Evolutionary conservation across 2,797 vertebrate species (phyloP).

Genomic region (Gymnodraco acuticeps): DNA sequence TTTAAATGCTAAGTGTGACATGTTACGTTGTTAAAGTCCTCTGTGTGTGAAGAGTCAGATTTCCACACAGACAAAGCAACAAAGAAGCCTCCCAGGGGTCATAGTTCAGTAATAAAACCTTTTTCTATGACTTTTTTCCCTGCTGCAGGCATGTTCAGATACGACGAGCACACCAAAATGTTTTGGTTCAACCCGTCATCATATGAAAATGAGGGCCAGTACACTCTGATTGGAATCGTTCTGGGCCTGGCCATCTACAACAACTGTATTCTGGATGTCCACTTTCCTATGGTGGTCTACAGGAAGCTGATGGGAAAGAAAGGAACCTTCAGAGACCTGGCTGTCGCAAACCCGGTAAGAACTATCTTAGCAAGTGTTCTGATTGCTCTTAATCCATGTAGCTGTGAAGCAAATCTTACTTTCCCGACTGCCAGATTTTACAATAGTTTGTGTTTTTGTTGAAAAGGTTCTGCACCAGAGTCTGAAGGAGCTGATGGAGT

Average conservation of each 20-base stretch:
- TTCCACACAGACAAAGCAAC: too few relatives aligned
- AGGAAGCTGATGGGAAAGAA: constrained; percentile 99
- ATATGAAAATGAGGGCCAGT: constrained; percentile 98
- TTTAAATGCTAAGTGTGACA: too few relatives aligned
- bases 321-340: constrained; percentile 96
- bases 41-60: too few relatives aligned
- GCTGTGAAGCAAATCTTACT: too few relatives aligned
- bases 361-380: neutral
- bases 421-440: too few relatives aligned
- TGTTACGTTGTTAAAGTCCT: too few relatives aligned
- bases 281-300: constrained; percentile 99
- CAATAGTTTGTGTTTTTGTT: constrained; percentile 4
- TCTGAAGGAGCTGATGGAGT: constrained; percentile 94
- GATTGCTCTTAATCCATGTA: neutral
- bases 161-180: constrained; percentile 95
- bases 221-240: constrained; percentile 98
- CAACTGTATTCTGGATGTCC: constrained; percentile 98
- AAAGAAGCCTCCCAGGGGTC: neutral
- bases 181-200: constrained; percentile 99
- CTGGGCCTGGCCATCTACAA: constrained; percentile 98
- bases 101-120: neutral
- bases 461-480: constrained; percentile 94
- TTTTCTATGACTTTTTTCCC: neutral
- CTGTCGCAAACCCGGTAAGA: constrained; percentile 97
- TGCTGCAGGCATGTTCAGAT: constrained; percentile 96